Conservation (phyloP, 2,888 invertebrate genomes). For the Mylabris sibirica region DNA sequence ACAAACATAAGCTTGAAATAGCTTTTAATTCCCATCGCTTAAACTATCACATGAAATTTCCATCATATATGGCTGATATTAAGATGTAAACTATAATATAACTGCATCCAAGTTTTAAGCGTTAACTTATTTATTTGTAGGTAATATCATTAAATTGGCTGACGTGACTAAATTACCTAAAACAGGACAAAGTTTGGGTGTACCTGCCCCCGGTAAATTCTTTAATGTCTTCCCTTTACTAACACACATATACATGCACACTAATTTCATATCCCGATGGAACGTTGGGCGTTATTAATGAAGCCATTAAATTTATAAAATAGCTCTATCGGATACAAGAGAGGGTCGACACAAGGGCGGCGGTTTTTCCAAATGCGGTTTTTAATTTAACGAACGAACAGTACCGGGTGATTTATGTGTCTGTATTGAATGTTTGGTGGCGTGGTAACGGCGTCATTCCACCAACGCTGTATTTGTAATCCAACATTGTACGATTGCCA, state of each 20-base stretch:
- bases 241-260: conserved; percentile 31
- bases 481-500: conserved; percentile 41
- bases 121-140: conserved; percentile 35
- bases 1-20: neutral
- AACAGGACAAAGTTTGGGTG: conserved; percentile 42
- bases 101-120: conserved; percentile 9
- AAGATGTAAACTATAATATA: neutral
- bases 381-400: conserved; percentile 52
- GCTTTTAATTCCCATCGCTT: neutral
- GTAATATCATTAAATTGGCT: conserved; percentile 34
- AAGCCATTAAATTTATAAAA: conserved; percentile 55
- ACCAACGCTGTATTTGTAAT: conserved; percentile 38
- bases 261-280: neutral
- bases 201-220: conserved; percentile 48
- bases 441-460: conserved; percentile 32
- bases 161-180: conserved; percentile 49
- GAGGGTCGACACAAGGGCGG: conserved; percentile 34
- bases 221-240: conserved; percentile 16
- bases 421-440: conserved; percentile 48
- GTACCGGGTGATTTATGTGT: conserved; percentile 50
- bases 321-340: conserved; percentile 55
- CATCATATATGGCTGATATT: neutral
- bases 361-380: conserved; percentile 50
- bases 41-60: neutral
- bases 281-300: conserved; percentile 53